Evolutionary conservation across 92 coral and sea anemone species (phyloP), one percentile per base, ranked within the genome.

Genomic region (Palythoa grandiflora): DNA sequence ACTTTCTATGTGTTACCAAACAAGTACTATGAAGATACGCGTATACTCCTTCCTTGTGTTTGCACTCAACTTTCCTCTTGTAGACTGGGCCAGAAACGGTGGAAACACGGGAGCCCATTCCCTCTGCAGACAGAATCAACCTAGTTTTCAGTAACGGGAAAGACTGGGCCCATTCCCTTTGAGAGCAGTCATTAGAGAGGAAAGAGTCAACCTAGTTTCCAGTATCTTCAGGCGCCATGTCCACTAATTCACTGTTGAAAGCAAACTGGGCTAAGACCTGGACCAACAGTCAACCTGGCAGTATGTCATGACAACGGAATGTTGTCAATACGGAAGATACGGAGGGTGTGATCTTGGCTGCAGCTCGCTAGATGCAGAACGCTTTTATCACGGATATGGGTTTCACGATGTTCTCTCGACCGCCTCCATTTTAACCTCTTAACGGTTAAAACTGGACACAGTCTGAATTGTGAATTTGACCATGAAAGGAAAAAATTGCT

Each of bases 361-460:
- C 98, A 93, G 83, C 98, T 91, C 13, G 94, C 98, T 16, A 96
- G 90, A 71, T 93, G 88, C 20, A 94, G 89, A 13, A 76, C 40
- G 13, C 78, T 83, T 20, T 84, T 80, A 0, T 79, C 36, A 20
- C 60, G 60, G 20, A n/a, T 55, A 20, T 68, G 71, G 1, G 50
- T 28, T 47, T 61, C 71, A 38, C 50, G 78, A 44, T 48, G 5
- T 9, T 55, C 53, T 51, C 71, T 78, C 21, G 66, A 47, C 20
- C 94, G 96, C 81, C 96, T 85, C 99, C 99, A 97, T 75, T 91
- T 93, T 90, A 97, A 86, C 75, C 96, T 89, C 77, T 93, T 94
- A 9, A 97, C 94, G 6, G 97, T 90, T 28, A 92, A 91, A 9
- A 89, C 94, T 79, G 93, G 99, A 93, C 96, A 90, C 37, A 94